Conservation (phyloP, 2,797 vertebrate genomes). For the Poeciliopsis turneri region DNA sequence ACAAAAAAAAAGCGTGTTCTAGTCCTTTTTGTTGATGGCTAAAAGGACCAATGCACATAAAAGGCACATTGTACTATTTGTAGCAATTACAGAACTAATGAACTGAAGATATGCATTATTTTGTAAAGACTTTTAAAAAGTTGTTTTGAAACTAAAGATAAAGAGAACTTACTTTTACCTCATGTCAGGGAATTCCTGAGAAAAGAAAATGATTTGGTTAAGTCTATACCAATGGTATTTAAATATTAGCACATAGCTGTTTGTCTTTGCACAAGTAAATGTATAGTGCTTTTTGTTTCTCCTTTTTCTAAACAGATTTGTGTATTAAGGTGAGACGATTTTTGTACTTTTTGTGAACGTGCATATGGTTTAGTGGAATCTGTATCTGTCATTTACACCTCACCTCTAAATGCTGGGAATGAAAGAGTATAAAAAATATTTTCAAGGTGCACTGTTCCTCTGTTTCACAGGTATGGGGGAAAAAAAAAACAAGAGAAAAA, state of each 20-base stretch:
- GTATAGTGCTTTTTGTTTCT: conserved; percentile 84
- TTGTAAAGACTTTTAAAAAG: conserved; percentile 81
- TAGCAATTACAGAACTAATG: conserved; percentile 86
- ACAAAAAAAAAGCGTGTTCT: conserved; percentile 70
- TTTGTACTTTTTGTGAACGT: conserved; percentile 87
- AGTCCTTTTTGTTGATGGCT: conserved; percentile 78
- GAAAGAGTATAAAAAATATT: conserved; percentile 69
- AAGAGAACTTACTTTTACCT: conserved; percentile 86
- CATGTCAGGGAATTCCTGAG: conserved; percentile 85
- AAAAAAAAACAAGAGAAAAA: conserved; percentile 51
- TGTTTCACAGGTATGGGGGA: conserved; percentile 59
- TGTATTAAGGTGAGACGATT: conserved; percentile 85
- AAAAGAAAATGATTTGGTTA: conserved; percentile 76
- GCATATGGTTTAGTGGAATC: conserved; percentile 84
- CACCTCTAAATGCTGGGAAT: conserved; percentile 81
- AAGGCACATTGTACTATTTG: conserved; percentile 86
- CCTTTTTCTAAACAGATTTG: conserved; percentile 84
- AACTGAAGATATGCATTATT: conserved; percentile 88
- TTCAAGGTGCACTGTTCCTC: conserved; percentile 78
- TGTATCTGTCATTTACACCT: conserved; percentile 84
- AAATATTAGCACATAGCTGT: conserved; percentile 87
- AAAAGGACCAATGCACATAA: conserved; percentile 83
- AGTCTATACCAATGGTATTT: conserved; percentile 83
- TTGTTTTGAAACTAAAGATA: conserved; percentile 81
- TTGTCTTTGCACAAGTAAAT: conserved; percentile 87